Conservation (phyloP, 2,113 vertebrate species). For the Mionectes macconnelli region DNA sequence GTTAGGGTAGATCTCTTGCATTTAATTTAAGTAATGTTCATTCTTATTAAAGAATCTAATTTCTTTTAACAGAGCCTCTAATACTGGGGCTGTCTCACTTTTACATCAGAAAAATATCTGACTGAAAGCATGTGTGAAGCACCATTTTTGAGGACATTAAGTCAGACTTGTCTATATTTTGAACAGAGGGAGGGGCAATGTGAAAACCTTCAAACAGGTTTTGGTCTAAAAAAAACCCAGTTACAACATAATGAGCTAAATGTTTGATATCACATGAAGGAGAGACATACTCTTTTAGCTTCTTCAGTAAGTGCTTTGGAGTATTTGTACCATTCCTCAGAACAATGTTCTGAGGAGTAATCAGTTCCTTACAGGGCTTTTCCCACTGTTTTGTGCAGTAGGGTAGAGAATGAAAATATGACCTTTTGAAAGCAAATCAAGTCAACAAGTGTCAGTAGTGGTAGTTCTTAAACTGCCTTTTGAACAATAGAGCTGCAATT, state of each 20-base stretch:
- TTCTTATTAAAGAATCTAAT: background rate
- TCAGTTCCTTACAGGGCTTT: background rate
- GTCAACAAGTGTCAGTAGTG: background rate
- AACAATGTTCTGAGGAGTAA: background rate
- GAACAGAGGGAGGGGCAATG: background rate
- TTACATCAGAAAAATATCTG: background rate
- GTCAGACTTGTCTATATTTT: background rate
- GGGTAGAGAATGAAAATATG: background rate
- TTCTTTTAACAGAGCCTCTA: background rate
- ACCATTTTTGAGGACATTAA: background rate
- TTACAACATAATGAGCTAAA: background rate
- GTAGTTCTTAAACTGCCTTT: background rate
- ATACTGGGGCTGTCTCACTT: background rate
- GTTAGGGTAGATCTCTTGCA: background rate
- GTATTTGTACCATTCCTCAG: background rate
- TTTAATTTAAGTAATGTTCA: background rate
- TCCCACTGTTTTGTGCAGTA: background rate
- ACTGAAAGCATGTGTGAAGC: background rate
- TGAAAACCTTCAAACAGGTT: background rate
- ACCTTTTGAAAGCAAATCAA: slow-evolving; percentile 1
- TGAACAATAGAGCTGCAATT: background rate
- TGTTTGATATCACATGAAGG: background rate
- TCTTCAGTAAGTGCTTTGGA: background rate
- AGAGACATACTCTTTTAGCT: background rate
- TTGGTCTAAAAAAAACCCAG: background rate